These are phyloP conservation scores for Dryobates pubescens DNA, from an alignment of 2,797 vertebrate species.

Conservation along the genomic window DNA sequence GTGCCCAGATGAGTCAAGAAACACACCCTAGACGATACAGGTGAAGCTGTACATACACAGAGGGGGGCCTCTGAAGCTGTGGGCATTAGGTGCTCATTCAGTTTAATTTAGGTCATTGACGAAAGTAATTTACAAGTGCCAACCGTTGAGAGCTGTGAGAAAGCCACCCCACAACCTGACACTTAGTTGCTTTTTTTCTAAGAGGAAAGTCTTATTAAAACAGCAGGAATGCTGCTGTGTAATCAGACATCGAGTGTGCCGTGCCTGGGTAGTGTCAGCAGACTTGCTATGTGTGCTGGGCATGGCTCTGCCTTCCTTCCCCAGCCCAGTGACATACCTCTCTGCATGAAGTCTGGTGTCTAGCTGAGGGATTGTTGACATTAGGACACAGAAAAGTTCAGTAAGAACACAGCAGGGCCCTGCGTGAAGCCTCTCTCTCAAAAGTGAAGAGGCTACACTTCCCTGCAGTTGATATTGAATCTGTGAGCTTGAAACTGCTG, in stretches of 20 bases:
- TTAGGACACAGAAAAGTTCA: not conserved
- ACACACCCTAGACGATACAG: not conserved
- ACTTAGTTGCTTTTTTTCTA: conserved; percentile 21
- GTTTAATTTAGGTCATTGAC: conserved; percentile 24
- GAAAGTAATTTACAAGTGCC: conserved; percentile 30
- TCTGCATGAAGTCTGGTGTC: not conserved
- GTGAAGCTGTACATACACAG: not conserved
- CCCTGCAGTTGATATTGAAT: not conserved
- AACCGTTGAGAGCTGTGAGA: not conserved
- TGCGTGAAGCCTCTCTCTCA: not conserved
- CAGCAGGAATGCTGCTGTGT: conserved; percentile 39
- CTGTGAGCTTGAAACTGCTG: not conserved
- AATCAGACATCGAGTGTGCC: not conserved
- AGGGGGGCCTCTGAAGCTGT: not conserved
- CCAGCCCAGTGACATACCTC: not conserved
- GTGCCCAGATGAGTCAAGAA: not conserved
- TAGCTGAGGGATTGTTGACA: not conserved
- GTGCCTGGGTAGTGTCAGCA: not conserved
- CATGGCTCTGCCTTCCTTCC: not conserved
- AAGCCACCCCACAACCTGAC: not conserved
- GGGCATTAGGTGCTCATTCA: not conserved
- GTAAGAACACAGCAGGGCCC: not conserved
- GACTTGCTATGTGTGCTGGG: not conserved
- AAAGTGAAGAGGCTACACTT: not conserved
- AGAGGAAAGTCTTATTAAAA: conserved; percentile 50